Conservation (phyloP, 1,140 invertebrate genomes). For the Papilio polytes region DNA sequence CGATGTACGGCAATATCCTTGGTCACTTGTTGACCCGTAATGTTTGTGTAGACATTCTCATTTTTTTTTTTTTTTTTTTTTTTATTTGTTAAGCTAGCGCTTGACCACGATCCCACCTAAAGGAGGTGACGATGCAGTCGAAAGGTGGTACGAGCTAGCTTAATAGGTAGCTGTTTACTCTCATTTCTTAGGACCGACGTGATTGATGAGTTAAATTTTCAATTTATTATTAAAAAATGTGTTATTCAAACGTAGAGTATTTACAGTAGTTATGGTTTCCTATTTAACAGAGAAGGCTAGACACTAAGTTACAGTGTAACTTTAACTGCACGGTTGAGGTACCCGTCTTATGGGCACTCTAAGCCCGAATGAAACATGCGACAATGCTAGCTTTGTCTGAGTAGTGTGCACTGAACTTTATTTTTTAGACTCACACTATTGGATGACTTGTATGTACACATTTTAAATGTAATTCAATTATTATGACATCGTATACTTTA, state of each 20-base stretch:
- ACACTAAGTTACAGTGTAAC: not conserved
- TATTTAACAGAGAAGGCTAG: not conserved
- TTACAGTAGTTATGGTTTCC: not conserved
- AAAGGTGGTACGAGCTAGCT: no score
- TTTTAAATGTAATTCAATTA: no score
- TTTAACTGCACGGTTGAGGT: not conserved
- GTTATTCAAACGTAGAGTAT: not conserved
- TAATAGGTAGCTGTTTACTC: no score
- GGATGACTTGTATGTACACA: no score
- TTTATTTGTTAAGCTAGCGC: no score
- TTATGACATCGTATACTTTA: no score
- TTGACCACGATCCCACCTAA: no score
- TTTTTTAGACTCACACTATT: no score
- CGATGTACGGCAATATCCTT: not conserved
- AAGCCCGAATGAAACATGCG: not conserved
- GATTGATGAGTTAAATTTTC: constrained; percentile 23
- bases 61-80: no score
- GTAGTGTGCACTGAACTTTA: not conserved
- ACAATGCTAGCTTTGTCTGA: not conserved
- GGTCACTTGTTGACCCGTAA: not conserved
- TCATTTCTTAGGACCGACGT: not conserved
- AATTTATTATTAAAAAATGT: not conserved
- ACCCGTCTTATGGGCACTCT: not conserved
- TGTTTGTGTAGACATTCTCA: constrained; percentile 14
- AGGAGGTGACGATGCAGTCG: no score